Conservation (phyloP, 2,797 vertebrate genomes). For the Euthynnus affinis region DNA sequence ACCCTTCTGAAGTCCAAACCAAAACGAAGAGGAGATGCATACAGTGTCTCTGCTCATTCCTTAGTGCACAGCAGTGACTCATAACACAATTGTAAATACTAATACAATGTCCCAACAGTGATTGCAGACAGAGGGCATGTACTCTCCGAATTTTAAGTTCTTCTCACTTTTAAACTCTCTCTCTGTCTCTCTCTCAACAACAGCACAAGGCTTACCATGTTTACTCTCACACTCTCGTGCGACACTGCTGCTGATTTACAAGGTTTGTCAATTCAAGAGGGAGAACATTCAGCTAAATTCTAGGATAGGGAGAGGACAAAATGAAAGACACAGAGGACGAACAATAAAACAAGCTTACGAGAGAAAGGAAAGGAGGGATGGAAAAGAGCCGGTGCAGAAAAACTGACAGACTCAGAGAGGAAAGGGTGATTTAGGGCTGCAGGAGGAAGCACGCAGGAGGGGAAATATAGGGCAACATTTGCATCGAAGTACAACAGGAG, state of each 20-base stretch:
- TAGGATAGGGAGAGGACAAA: conserved; percentile 10
- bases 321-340: conserved; percentile 27
- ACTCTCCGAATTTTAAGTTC: not conserved
- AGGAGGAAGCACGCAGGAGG: conserved; percentile 30
- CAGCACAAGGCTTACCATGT: not conserved
- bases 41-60: not conserved
- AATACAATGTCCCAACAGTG: not conserved
- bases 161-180: conserved; percentile 5
- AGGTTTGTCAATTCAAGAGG: conserved; percentile 13
- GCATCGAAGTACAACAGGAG: conserved; percentile 62
- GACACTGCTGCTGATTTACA: not conserved
- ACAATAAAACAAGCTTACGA: conserved; percentile 10
- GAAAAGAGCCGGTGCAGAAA: conserved; percentile 4
- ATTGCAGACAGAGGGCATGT: conserved; percentile 5
- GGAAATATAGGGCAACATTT: conserved; percentile 72
- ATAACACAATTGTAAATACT: conserved; percentile 1
- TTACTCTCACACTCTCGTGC: not conserved
- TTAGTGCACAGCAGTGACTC: conserved; percentile 10
- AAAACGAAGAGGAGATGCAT: conserved; percentile 2
- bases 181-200: conserved; percentile 8
- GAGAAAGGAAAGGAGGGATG: not conserved
- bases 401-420: conserved; percentile 2
- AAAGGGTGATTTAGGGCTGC: conserved; percentile 18
- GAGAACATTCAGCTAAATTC: conserved; percentile 12
- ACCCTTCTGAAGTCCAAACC: not conserved